Base-by-base conservation (phyloP, 2,113 vertebrate genomes). In the Python bivittatus region DNA sequence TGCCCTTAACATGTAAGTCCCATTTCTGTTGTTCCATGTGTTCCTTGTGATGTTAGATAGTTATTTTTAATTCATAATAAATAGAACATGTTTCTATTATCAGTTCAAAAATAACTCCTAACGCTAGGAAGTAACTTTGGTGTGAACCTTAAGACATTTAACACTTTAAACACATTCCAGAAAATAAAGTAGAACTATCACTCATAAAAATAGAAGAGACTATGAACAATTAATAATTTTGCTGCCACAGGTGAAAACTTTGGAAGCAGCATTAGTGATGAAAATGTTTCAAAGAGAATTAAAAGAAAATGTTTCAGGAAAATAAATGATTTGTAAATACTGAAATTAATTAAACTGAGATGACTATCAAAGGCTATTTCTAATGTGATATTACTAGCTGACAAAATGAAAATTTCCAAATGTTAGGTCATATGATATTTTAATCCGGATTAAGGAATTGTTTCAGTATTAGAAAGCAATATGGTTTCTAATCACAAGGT, bases 151-250 rank as follows among this genome's bases (percentile, higher is more conserved):
- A 60, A 2, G 9, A 4, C 17, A 79, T 22, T 88, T 94, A 84
- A 86, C n/a, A 42, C 91, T 64, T 91, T 90, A 52, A 83, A 83
- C n/a, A 92, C 23, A 53, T 3, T 38, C 1, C 58, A 84, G 4
- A 84, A 91, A 97, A 92, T 84, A 90, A 89, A 96, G 61, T 29
- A 44, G 20, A 90, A 79, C 2, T 88, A 91, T 38, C 90, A 88
- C 56, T 85, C 85, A 88, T 89, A 38, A 72, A 58, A 79, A 88
- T 88, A 90, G 86, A 57, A 92, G 8, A 57, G 9, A 33, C 2
- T 57, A 93, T 44, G 53, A 88, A 54, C 79, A 95, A 95, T 88
- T 85, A 89, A 90, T 92, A 60, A 64, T 93, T 94, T 93, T 29
- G 17, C 84, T 93, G 52, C 89, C 87, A 93, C 7, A 89, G 7